A percentile compares a stretch with the other conserved stretches of the same genome.
phyloP scores from a whole-genome alignment of 2,113 vertebrate genomes.

The Dipodomys ordii region DNA sequence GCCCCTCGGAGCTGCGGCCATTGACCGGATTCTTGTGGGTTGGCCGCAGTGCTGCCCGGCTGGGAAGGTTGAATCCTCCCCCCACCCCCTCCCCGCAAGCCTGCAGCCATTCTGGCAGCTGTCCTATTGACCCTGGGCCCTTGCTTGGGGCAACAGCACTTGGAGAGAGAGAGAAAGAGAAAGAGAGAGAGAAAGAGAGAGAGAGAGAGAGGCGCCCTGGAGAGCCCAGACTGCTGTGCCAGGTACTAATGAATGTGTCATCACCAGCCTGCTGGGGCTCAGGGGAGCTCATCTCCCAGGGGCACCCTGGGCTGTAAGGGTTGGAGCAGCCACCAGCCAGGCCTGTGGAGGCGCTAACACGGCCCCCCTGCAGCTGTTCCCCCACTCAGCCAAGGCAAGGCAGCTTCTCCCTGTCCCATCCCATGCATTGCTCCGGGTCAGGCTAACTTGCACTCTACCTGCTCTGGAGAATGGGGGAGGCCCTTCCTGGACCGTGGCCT shows the following conservation, averaged over 20 bases:
- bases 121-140: neutral
- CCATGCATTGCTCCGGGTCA: rapidly evolving
- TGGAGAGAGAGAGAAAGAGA: neutral
- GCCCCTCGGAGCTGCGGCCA: neutral
- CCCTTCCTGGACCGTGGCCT: neutral
- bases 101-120: neutral
- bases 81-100: neutral
- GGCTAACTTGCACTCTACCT: neutral
- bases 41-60: neutral
- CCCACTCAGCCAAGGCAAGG: neutral
- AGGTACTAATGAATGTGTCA: too few species aligned
- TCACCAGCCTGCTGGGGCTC: slow-evolving; percentile 53
- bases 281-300: slow-evolving; percentile 66
- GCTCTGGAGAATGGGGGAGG: neutral
- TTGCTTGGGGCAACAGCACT: neutral
- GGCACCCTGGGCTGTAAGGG: slow-evolving; percentile 74
- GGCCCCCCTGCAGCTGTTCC: neutral
- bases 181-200: too few species aligned
- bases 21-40: neutral
- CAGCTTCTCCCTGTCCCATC: neutral
- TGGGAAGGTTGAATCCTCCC: neutral
- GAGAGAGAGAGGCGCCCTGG: too few species aligned
- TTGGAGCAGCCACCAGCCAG: neutral
- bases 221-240: too few species aligned
- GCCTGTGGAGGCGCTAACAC: rapidly evolving